Percentiles rank a stretch among this genome's conserved stretches.
Conservation (phyloP, 2,888 invertebrate species). For the Plagodis pulveraria region DNA sequence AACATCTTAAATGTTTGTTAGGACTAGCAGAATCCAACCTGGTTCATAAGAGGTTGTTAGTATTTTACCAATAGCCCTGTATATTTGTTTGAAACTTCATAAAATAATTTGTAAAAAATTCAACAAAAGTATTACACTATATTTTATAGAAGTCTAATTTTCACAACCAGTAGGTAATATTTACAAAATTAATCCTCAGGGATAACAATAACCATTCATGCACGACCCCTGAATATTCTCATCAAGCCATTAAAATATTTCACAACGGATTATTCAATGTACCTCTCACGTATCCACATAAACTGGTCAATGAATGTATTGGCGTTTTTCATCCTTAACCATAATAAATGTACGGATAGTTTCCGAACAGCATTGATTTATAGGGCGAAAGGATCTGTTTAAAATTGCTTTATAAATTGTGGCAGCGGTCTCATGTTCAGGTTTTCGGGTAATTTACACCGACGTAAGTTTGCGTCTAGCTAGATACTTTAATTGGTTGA, state of each 20-base stretch:
- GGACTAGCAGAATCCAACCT: too few relatives aligned
- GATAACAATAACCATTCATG: slow-evolving; percentile 8
- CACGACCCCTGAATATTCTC: background rate
- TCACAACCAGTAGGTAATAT: background rate
- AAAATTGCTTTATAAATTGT: slow-evolving; percentile 56
- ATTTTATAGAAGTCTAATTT: background rate
- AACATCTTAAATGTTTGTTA: too few relatives aligned
- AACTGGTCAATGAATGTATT: slow-evolving; percentile 44
- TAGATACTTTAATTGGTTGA: slow-evolving; percentile 26
- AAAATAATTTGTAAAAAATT: too few relatives aligned
- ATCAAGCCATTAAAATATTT: slow-evolving; percentile 15
- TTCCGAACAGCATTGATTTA: slow-evolving; percentile 63
- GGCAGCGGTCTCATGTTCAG: slow-evolving; percentile 28
- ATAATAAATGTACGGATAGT: slow-evolving; percentile 66
- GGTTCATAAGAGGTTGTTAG: too few relatives aligned
- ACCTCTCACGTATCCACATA: slow-evolving; percentile 30
- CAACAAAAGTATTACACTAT: background rate
- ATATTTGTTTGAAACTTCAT: too few relatives aligned
- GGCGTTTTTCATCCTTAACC: slow-evolving; percentile 60
- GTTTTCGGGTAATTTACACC: slow-evolving; percentile 27
- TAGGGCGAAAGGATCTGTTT: slow-evolving; percentile 50
- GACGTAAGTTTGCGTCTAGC: slow-evolving; percentile 18
- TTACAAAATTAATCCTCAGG: background rate
- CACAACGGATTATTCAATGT: slow-evolving; percentile 25
- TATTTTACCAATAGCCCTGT: too few relatives aligned